Percentiles rank a stretch among this genome's conserved stretches.
phyloP scores from a whole-genome alignment of 2,888 invertebrate genomes.

The Cloeon dipterum region DNA sequence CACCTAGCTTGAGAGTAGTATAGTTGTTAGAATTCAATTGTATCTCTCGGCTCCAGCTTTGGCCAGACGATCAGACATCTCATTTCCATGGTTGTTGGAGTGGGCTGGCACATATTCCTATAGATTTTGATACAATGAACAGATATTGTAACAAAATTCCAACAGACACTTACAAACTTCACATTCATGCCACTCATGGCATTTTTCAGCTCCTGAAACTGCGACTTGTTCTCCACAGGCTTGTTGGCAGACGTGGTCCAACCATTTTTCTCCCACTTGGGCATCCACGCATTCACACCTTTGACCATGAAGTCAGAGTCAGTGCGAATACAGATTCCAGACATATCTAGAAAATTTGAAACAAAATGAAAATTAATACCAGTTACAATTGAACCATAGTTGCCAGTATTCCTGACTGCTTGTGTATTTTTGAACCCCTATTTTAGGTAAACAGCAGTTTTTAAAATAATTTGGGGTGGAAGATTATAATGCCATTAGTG shows the following conservation, averaged over 20 bases:
- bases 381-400: no score
- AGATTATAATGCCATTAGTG: no score
- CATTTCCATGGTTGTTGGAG: slow-evolving; percentile 62
- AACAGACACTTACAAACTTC: slow-evolving; percentile 45
- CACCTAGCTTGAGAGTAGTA: no score
- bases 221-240: slow-evolving; percentile 67
- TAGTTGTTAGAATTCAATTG: no score
- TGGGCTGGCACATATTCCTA: slow-evolving; percentile 53
- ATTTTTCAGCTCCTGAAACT: slow-evolving; percentile 55
- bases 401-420: no score
- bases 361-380: no score
- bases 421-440: no score
- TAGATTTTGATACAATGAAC: neutral
- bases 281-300: slow-evolving; percentile 68
- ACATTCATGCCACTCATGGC: slow-evolving; percentile 33
- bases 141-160: neutral
- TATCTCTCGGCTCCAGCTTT: slow-evolving; percentile 51
- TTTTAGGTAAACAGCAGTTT: no score
- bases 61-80: slow-evolving; percentile 73
- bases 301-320: slow-evolving; percentile 80
- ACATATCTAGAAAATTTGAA: slow-evolving; percentile 28
- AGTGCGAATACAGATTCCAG: slow-evolving; percentile 56
- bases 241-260: slow-evolving; percentile 56
- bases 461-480: no score
- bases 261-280: slow-evolving; percentile 64